phyloP scores from a whole-genome alignment of 2,888 invertebrate genomes.

The Gandaritis pyraliata region DNA sequence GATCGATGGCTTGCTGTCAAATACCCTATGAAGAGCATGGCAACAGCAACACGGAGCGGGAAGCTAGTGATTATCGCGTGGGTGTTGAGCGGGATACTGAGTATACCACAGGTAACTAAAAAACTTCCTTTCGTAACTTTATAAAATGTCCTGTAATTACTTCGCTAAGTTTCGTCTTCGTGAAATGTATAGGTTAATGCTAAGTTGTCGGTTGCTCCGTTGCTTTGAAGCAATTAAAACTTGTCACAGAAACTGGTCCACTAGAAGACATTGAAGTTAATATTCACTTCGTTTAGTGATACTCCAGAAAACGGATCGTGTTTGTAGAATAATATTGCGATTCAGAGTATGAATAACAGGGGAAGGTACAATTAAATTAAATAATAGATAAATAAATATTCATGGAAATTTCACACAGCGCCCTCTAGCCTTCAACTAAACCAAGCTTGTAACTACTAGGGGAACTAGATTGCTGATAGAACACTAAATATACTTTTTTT shows the following conservation, averaged over 20 bases:
- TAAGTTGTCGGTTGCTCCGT: slow-evolving; percentile 32
- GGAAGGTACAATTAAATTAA: too few relatives aligned
- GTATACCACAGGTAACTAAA: slow-evolving; percentile 90
- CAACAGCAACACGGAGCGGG: slow-evolving; percentile 87
- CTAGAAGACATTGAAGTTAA: slow-evolving; percentile 23
- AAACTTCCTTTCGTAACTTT: slow-evolving; percentile 29
- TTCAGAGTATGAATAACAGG: not conserved
- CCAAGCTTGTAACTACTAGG: too few relatives aligned
- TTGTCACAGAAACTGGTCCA: slow-evolving; percentile 33
- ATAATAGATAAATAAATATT: too few relatives aligned
- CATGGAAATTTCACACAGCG: too few relatives aligned
- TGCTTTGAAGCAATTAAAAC: slow-evolving; percentile 51
- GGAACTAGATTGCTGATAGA: too few relatives aligned
- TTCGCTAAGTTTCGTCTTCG: slow-evolving; percentile 7
- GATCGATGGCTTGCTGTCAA: slow-evolving; percentile 92
- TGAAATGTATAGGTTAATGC: slow-evolving; percentile 31
- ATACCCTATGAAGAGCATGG: slow-evolving; percentile 90
- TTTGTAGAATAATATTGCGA: not conserved
- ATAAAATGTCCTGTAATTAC: slow-evolving; percentile 18
- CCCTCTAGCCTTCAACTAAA: too few relatives aligned
- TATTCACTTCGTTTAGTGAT: slow-evolving; percentile 14
- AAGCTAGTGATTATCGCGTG: slow-evolving; percentile 89
- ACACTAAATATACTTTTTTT: too few relatives aligned
- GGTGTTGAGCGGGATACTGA: slow-evolving; percentile 88
- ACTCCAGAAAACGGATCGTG: slow-evolving; percentile 1